These are phyloP conservation scores for Philaethria dido DNA, from an alignment of 2,888 invertebrate species.

Conservation along the genomic window DNA sequence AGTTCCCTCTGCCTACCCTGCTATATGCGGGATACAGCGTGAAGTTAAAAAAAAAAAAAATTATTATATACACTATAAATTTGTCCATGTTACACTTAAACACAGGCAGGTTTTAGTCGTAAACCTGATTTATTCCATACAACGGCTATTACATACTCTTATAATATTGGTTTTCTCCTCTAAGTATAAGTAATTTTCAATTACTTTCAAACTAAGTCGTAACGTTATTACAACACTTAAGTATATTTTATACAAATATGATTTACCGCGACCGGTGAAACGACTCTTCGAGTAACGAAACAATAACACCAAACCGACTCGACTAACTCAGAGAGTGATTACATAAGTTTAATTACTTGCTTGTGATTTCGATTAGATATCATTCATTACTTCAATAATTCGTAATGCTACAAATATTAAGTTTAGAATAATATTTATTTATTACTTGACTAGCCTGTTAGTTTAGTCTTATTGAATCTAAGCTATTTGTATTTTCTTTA, in stretches of 20 bases:
- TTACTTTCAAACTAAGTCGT: not conserved
- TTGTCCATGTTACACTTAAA: not conserved
- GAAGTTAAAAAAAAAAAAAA: too few relatives aligned
- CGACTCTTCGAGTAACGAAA: constrained; percentile 11
- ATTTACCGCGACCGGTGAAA: constrained; percentile 6
- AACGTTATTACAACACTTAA: constrained; percentile 7
- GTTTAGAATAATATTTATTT: not conserved
- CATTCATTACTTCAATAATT: not conserved
- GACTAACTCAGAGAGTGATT: constrained; percentile 9
- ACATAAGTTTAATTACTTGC: constrained; percentile 17
- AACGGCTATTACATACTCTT: not conserved
- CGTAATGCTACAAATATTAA: not conserved
- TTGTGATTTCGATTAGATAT: constrained; percentile 13
- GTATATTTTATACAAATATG: constrained; percentile 12
- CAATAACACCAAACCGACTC: constrained; percentile 7
- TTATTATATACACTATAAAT: too few relatives aligned
- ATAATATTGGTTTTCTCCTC: not conserved
- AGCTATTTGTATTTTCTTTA: too few relatives aligned
- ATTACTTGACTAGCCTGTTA: too few relatives aligned
- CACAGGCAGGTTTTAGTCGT: too few relatives aligned
- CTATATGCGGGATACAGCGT: too few relatives aligned
- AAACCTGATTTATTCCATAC: not conserved
- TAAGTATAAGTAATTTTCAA: not conserved
- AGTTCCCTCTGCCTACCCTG: too few relatives aligned
- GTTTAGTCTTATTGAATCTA: too few relatives aligned